A percentile compares a stretch with the other conserved stretches of the same genome.
Conservation (phyloP, 2,888 invertebrate species). For the Dendrolimus pini region DNA sequence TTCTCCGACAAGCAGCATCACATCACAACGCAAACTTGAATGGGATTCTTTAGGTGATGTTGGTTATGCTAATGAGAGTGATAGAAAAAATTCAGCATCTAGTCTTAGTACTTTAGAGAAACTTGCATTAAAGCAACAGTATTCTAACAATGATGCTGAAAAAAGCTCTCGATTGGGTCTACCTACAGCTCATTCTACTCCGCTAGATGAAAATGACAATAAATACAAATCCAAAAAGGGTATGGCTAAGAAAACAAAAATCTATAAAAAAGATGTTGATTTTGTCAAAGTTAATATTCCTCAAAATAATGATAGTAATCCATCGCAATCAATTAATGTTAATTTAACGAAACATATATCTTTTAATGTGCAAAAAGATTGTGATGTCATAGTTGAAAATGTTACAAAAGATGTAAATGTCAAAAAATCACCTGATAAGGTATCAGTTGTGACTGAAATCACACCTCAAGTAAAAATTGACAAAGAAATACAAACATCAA, state of each 20-base stretch:
- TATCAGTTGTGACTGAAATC: conserved; percentile 23
- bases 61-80: conserved; percentile 82
- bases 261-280: conserved; percentile 56
- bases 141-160: conserved; percentile 55
- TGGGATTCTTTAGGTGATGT: conserved; percentile 94
- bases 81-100: conserved; percentile 63
- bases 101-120: conserved; percentile 79
- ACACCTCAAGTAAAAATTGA: conserved; percentile 32
- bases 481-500: conserved; percentile 63
- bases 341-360: conserved; percentile 67
- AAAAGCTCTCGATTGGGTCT: conserved; percentile 42
- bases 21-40: conserved; percentile 85
- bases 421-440: conserved; percentile 36
- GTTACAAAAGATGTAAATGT: conserved; percentile 38
- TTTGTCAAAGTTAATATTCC: conserved; percentile 55
- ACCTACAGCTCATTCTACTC: conserved; percentile 75
- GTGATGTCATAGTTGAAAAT: conserved; percentile 45
- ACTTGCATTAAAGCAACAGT: conserved; percentile 74
- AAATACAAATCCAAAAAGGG: conserved; percentile 46
- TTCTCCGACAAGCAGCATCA: conserved; percentile 85
- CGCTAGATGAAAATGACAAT: conserved; percentile 44
- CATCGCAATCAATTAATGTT: conserved; percentile 50
- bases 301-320: conserved; percentile 29
- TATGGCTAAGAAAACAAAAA: conserved; percentile 46
- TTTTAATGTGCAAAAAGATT: conserved; percentile 62